A percentile compares a stretch with the other conserved stretches of the same genome.
Evolutionary conservation across 2,113 vertebrate species (phyloP).

Genomic region (Nothoprocta pentlandii): DNA sequence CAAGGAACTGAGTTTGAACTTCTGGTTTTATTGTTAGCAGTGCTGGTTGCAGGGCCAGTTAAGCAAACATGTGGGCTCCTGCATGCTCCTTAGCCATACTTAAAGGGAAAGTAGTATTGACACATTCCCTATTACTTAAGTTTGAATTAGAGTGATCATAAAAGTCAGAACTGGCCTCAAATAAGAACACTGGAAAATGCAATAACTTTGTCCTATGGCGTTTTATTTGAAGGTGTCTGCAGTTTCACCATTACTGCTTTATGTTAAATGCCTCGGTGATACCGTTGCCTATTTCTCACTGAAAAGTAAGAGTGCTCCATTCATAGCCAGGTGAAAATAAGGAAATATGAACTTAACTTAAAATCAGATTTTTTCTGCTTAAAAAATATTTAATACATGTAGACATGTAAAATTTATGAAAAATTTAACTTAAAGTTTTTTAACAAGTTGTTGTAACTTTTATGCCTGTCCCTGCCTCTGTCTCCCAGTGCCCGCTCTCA

Average conservation of each 20-base stretch:
- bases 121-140: conserved; percentile 43
- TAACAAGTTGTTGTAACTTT: background rate
- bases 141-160: conserved; percentile 52
- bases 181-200: conserved; percentile 27
- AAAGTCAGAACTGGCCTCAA: conserved; percentile 48
- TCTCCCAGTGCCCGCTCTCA: background rate
- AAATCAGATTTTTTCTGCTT: background rate
- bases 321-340: background rate
- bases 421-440: background rate
- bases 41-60: conserved; percentile 63
- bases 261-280: background rate
- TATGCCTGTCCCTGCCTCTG: background rate
- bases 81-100: conserved; percentile 57
- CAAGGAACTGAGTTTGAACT: conserved; percentile 71
- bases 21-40: conserved; percentile 70
- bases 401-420: background rate
- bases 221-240: background rate
- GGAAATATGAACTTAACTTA: background rate
- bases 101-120: conserved; percentile 68
- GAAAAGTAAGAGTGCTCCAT: background rate
- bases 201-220: background rate
- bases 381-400: background rate
- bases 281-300: background rate
- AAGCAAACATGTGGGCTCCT: conserved; percentile 68
- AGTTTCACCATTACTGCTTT: background rate